phyloP scores from a whole-genome alignment of 2,113 vertebrate genomes.

The Labrus mixtus region DNA sequence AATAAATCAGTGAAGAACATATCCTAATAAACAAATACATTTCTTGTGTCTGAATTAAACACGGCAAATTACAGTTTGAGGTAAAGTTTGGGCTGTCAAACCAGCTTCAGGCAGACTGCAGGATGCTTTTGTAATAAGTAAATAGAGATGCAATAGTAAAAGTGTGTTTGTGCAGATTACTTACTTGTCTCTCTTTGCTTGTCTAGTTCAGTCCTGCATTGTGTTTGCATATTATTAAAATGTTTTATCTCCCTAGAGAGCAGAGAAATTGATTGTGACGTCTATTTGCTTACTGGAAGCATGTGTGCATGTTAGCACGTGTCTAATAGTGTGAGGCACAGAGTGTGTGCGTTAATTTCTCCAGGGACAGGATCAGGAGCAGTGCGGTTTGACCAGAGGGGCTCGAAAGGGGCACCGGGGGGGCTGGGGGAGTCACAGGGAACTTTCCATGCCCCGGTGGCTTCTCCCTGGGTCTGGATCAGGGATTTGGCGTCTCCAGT shows the following conservation, averaged over 20 bases:
- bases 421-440: slow-evolving; percentile 37
- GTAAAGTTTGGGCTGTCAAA: too few relatives aligned
- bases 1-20: too few relatives aligned
- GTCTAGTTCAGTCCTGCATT: background rate
- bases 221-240: slow-evolving; percentile 2
- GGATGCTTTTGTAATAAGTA: too few relatives aligned
- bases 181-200: too few relatives aligned
- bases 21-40: too few relatives aligned
- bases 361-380: slow-evolving; percentile 27
- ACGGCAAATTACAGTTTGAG: too few relatives aligned
- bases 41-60: too few relatives aligned
- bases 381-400: slow-evolving; percentile 67
- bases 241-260: slow-evolving; percentile 18
- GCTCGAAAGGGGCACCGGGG: slow-evolving; percentile 51
- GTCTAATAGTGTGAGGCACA: slow-evolving; percentile 9
- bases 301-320: slow-evolving; percentile 9
- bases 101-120: too few relatives aligned
- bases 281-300: slow-evolving; percentile 36
- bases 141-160: too few relatives aligned
- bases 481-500: slow-evolving; percentile 53
- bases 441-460: slow-evolving; percentile 58
- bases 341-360: slow-evolving; percentile 50
- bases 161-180: too few relatives aligned
- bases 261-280: slow-evolving; percentile 38
- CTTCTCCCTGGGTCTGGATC: slow-evolving; percentile 59